Evolutionary conservation across 2,113 vertebrate species (phyloP).

Genomic region (Paramormyrops kingsleyae): DNA sequence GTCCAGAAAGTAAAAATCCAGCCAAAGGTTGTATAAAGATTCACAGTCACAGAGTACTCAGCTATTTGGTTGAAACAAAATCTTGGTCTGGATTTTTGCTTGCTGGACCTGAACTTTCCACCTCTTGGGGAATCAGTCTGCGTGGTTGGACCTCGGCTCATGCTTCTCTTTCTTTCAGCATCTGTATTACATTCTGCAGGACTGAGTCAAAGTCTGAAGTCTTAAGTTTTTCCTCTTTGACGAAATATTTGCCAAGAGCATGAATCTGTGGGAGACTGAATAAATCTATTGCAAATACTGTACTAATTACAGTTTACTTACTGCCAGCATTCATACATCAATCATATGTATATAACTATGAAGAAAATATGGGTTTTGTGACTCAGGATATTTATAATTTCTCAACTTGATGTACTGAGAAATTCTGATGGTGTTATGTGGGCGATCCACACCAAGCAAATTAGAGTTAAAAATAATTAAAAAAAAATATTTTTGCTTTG

Average conservation of each 20-base stretch:
- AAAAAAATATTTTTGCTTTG: background rate
- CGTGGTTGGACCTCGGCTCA: too few relatives aligned
- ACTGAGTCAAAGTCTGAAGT: background rate
- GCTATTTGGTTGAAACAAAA: too few relatives aligned
- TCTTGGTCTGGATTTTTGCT: too few relatives aligned
- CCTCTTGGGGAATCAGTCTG: background rate
- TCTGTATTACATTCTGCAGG: constrained; percentile 11
- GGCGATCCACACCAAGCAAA: background rate
- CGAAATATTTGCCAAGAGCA: background rate
- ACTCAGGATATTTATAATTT: constrained; percentile 5
- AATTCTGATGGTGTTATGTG: constrained; percentile 13
- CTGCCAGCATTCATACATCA: background rate
- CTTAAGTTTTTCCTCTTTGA: background rate
- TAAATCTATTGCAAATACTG: background rate
- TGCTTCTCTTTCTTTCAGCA: background rate
- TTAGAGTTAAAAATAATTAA: background rate
- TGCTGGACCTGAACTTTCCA: too few relatives aligned
- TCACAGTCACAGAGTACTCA: too few relatives aligned
- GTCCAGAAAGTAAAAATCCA: too few relatives aligned
- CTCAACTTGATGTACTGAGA: constrained; percentile 23
- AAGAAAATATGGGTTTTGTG: constrained; percentile 6
- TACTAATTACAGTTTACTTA: constrained; percentile 12
- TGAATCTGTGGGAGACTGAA: background rate
- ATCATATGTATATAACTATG: background rate
- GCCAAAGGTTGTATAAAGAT: too few relatives aligned